Conservation (phyloP, 1,140 invertebrate genomes). For the Steinernema khuongi region DNA sequence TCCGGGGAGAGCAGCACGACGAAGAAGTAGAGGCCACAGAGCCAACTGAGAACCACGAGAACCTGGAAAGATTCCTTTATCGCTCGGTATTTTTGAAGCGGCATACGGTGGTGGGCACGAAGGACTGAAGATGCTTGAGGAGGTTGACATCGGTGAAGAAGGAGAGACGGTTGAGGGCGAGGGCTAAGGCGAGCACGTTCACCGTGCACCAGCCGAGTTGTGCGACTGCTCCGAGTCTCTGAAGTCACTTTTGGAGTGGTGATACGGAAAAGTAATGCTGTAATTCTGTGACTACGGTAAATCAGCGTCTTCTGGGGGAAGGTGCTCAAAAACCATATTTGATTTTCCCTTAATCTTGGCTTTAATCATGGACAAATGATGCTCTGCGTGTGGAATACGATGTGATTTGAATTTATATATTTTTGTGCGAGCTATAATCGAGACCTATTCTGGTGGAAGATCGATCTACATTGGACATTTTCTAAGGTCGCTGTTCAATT, state of each 20-base stretch:
- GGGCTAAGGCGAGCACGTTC: neutral
- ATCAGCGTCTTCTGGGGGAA: no score
- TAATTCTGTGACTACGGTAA: neutral
- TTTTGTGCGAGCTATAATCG: no score
- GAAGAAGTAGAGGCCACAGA: neutral
- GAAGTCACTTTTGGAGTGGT: neutral
- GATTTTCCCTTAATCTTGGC: no score
- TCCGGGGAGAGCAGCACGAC: neutral
- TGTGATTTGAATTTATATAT: no score
- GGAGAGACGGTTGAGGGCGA: neutral
- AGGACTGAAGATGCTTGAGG: neutral
- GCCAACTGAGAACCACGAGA: neutral
- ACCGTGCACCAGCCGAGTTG: neutral
- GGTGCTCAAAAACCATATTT: no score
- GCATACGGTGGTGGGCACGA: neutral
- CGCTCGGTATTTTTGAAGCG: neutral
- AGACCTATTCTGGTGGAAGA: no score
- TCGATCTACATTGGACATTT: no score
- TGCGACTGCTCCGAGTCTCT: neutral
- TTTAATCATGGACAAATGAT: no score
- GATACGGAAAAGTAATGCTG: neutral
- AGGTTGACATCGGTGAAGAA: neutral
- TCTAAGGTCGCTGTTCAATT: neutral
- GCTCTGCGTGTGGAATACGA: no score
- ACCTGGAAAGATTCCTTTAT: neutral